Conservation (phyloP, 2,797 vertebrate species). For the Enteromius fasciolatus region DNA sequence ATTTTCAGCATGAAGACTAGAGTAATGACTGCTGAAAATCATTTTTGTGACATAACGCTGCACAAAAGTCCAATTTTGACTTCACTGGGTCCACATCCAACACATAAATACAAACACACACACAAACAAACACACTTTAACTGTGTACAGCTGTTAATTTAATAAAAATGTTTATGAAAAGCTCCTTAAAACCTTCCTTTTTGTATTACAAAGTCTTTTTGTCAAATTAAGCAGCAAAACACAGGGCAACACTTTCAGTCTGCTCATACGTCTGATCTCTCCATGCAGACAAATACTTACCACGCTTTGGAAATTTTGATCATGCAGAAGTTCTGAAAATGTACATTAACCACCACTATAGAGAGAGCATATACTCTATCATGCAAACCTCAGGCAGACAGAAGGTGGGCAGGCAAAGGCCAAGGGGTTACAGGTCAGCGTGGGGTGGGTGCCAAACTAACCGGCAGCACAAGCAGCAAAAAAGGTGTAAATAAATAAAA, state of each 20-base stretch:
- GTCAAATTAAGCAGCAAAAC: background rate
- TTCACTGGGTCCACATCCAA: background rate
- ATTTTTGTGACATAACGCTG: background rate
- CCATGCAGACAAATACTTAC: slow-evolving; percentile 28
- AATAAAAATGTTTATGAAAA: background rate
- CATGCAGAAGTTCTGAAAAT: slow-evolving; percentile 30
- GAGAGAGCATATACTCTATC: slow-evolving; percentile 55
- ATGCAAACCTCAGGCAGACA: slow-evolving; percentile 68
- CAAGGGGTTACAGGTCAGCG: slow-evolving; percentile 45
- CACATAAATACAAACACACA: background rate
- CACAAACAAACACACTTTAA: background rate
- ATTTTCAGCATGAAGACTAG: no score
- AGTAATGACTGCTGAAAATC: background rate
- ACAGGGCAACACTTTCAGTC: background rate
- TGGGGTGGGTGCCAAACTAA: slow-evolving; percentile 36
- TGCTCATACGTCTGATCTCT: background rate
- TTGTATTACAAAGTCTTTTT: background rate
- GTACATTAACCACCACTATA: slow-evolving; percentile 25
- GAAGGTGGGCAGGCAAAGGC: slow-evolving; percentile 55
- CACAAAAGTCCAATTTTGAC: background rate
- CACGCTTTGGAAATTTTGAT: background rate
- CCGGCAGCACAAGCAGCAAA: slow-evolving; percentile 30
- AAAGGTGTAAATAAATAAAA: slow-evolving; percentile 37
- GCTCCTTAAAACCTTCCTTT: background rate
- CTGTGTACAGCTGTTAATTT: background rate